Percentiles rank a stretch among this genome's conserved stretches.
Evolutionary conservation across 2,888 invertebrate species (phyloP).

Genomic region (Zygothrica quintamaculata): DNA sequence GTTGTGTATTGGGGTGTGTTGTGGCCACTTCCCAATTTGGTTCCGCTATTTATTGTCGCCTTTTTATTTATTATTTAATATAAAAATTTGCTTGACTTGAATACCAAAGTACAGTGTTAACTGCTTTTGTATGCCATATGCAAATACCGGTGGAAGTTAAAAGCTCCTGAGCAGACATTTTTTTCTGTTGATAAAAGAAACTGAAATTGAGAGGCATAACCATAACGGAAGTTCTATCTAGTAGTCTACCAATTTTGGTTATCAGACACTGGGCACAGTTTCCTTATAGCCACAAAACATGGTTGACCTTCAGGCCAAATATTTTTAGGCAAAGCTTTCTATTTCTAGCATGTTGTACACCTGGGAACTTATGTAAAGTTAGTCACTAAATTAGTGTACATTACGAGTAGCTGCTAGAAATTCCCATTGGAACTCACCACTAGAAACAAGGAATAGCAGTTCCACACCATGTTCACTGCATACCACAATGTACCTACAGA

Average conservation of each 20-base stretch:
- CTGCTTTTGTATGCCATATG: slow-evolving; percentile 76
- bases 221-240: slow-evolving; percentile 62
- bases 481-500: slow-evolving; percentile 57
- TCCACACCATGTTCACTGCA: slow-evolving; percentile 49
- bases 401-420: slow-evolving; percentile 38
- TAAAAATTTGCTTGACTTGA: slow-evolving; percentile 54
- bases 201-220: slow-evolving; percentile 63
- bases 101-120: slow-evolving; percentile 62
- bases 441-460: slow-evolving; percentile 8
- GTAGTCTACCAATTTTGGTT: slow-evolving; percentile 27
- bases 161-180: too few species aligned
- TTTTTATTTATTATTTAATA: slow-evolving; percentile 73
- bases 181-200: slow-evolving; percentile 51
- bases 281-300: slow-evolving; percentile 43
- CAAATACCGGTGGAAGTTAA: slow-evolving; percentile 57
- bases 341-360: slow-evolving; percentile 45
- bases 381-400: slow-evolving; percentile 56
- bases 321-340: slow-evolving; percentile 58
- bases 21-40: slow-evolving; percentile 77
- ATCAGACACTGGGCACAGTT: slow-evolving; percentile 30
- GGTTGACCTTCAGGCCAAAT: slow-evolving; percentile 67
- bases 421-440: slow-evolving; percentile 39
- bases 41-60: slow-evolving; percentile 70
- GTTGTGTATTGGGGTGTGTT: slow-evolving; percentile 45
- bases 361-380: slow-evolving; percentile 47